phyloP scores from a whole-genome alignment of 2,797 vertebrate genomes.

The Mycteria americana region DNA sequence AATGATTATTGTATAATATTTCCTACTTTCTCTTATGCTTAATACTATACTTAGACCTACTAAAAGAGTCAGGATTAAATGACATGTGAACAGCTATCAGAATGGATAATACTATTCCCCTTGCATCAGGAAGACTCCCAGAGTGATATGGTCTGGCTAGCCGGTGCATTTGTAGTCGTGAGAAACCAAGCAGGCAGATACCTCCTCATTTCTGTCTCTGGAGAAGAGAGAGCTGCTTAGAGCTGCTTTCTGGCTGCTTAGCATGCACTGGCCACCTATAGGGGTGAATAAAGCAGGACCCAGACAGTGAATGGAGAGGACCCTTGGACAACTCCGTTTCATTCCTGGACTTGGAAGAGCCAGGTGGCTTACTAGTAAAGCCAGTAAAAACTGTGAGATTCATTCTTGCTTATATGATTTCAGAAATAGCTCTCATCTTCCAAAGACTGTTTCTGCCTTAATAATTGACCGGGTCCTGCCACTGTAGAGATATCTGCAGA shows the following conservation, averaged over 20 bases:
- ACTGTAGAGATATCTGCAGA: background rate
- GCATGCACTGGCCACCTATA: background rate
- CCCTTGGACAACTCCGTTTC: background rate
- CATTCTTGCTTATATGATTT: background rate
- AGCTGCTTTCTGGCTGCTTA: background rate
- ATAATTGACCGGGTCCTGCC: background rate
- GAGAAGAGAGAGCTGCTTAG: background rate
- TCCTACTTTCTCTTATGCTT: constrained; percentile 47
- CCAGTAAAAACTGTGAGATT: background rate
- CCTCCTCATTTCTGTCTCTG: background rate
- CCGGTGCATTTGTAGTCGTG: background rate
- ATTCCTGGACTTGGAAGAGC: background rate
- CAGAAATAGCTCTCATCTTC: constrained; percentile 29
- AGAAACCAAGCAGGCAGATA: background rate
- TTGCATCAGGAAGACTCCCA: background rate
- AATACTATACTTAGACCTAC: constrained; percentile 58
- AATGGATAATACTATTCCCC: constrained; percentile 1
- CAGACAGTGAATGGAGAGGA: background rate
- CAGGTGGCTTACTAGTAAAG: background rate
- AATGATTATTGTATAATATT: constrained; percentile 62
- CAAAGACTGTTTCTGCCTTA: constrained; percentile 1
- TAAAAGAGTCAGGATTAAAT: constrained; percentile 61
- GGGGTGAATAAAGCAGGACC: background rate
- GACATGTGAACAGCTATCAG: constrained; percentile 45
- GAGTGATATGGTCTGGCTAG: background rate